phyloP scores from a whole-genome alignment of 2,888 invertebrate species.

The Bhutanitis thaidina region DNA sequence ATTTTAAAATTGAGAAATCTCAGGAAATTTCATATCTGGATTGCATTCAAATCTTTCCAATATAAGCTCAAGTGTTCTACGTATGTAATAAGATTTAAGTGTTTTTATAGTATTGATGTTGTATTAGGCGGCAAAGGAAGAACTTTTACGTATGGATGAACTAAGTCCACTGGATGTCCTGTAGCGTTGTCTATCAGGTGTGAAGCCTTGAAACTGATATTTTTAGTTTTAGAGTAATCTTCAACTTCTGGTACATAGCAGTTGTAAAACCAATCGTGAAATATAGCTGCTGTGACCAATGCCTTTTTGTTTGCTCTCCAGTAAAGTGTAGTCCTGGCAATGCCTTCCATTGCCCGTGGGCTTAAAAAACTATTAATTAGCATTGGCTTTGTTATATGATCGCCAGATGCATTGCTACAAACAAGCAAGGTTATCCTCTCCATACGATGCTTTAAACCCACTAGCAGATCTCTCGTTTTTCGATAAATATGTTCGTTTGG shows the following conservation, averaged over 20 bases:
- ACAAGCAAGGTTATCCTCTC: not conserved
- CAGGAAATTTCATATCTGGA: not conserved
- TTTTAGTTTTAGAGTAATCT: not conserved
- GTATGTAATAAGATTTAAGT: too few relatives aligned
- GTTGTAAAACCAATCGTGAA: constrained; percentile 28
- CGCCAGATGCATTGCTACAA: constrained; percentile 27
- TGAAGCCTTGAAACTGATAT: not conserved
- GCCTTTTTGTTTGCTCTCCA: constrained; percentile 29
- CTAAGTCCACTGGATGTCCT: too few relatives aligned
- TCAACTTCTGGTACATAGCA: constrained; percentile 25
- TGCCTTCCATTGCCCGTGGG: not conserved
- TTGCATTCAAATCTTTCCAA: too few relatives aligned
- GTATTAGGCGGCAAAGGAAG: too few relatives aligned
- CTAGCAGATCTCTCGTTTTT: constrained; percentile 3
- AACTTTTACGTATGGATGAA: too few relatives aligned
- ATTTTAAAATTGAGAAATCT: not conserved
- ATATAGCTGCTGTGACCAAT: constrained; percentile 25
- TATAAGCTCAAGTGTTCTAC: too few relatives aligned
- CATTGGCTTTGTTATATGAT: constrained; percentile 26
- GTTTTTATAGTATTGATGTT: too few relatives aligned
- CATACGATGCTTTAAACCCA: constrained; percentile 1
- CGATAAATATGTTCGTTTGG: not conserved
- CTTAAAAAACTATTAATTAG: constrained; percentile 25
- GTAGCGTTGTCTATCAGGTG: too few relatives aligned
- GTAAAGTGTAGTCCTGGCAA: constrained; percentile 3